These are phyloP conservation scores for Linyphia triangularis DNA, from an alignment of 2,888 invertebrate species.

Conservation along the genomic window DNA sequence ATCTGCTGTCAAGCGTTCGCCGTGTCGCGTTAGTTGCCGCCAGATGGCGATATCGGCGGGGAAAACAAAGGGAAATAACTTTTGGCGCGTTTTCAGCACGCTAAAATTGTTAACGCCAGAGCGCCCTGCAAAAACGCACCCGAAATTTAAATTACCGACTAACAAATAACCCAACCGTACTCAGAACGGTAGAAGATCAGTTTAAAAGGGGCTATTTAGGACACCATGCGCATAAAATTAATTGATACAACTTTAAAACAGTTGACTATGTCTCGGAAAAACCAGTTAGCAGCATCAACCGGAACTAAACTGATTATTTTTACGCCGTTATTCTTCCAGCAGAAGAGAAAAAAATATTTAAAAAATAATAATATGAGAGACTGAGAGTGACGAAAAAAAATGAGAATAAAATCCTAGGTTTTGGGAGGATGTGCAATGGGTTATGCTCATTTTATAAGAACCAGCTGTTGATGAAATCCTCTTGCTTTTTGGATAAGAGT, in stretches of 20 bases:
- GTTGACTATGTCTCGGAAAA: constrained; percentile 57
- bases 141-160: constrained; percentile 73
- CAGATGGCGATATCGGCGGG: constrained; percentile 73
- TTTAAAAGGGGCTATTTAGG: constrained; percentile 57
- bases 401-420: constrained; percentile 57
- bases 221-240: constrained; percentile 73
- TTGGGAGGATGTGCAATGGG: constrained; percentile 50
- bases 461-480: constrained; percentile 72
- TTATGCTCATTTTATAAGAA: constrained; percentile 72
- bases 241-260: constrained; percentile 75
- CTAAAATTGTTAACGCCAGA: constrained; percentile 67
- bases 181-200: constrained; percentile 47
- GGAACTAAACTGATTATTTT: constrained; percentile 75
- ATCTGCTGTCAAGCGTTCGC: constrained; percentile 67
- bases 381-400: constrained; percentile 56
- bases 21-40: constrained; percentile 39
- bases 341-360: constrained; percentile 32
- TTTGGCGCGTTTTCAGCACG: background rate
- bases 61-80: constrained; percentile 56
- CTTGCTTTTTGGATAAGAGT: constrained; percentile 49
- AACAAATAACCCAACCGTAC: constrained; percentile 74
- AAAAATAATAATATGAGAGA: constrained; percentile 19
- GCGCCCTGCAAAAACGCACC: constrained; percentile 64
- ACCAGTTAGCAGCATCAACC: constrained; percentile 56
- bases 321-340: constrained; percentile 58